Evolutionary conservation across 2,888 invertebrate species (phyloP).

Genomic region (Agrotis ipsilon): DNA sequence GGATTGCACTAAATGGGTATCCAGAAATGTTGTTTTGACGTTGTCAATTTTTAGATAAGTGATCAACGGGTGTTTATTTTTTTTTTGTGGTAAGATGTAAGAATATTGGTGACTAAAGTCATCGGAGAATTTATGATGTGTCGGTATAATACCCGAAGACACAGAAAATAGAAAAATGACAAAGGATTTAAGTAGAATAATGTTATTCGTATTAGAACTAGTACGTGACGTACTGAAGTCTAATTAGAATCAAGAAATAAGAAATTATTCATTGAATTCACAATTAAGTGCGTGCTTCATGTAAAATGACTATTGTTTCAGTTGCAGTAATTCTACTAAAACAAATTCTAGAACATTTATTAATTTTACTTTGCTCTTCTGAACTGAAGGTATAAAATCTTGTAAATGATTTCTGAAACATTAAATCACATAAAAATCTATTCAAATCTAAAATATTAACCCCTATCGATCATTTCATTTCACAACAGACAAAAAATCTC

Average conservation of each 20-base stretch:
- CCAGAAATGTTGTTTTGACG: no score
- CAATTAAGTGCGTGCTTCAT: background rate
- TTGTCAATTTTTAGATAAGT: no score
- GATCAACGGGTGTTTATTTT: no score
- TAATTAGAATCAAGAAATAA: background rate
- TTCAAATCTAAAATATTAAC: background rate
- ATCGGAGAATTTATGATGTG: no score
- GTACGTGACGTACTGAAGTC: background rate
- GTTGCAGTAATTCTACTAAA: background rate
- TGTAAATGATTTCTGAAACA: background rate
- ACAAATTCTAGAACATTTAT: no score
- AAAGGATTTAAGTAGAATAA: background rate
- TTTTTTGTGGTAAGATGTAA: no score
- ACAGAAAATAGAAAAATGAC: background rate
- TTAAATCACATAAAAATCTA: slow-evolving; percentile 3
- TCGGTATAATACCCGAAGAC: background rate
- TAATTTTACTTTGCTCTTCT: background rate
- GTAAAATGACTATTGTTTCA: slow-evolving; percentile 12
- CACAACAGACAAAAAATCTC: slow-evolving; percentile 1
- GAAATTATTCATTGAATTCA: background rate
- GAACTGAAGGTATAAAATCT: background rate
- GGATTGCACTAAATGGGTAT: no score
- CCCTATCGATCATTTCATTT: background rate
- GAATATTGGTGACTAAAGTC: no score
- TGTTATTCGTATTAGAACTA: background rate